Evolutionary conservation across 1,140 invertebrate species (phyloP), one percentile per base, ranked within the genome.

Genomic region (Drosophila littoralis): DNA sequence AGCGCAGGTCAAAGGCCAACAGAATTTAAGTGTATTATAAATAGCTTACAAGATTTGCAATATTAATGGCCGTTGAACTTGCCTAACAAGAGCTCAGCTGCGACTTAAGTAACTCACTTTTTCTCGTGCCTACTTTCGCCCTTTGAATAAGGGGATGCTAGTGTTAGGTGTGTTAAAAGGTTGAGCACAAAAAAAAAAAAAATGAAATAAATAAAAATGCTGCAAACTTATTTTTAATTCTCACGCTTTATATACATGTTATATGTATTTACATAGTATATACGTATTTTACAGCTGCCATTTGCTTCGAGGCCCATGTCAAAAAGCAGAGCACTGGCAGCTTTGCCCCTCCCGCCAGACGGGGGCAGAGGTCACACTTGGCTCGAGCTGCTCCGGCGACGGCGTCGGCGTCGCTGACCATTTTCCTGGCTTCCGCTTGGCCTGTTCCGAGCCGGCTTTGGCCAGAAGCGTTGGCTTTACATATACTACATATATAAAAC

Each of bases 171-270:
- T 46, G 57, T 10, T 13, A 46, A 59, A 59, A 45, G 32, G 57
- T 45, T 59, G 6, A 46, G 17, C 57, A 42, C 32, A 33, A 55
- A 22, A 35, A 7, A 6, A 8, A 6, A 42, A 9, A 17, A 40
- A 38, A 15, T 15, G 33, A 35, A 40, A 22, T 15, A 36, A 22
- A 12, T 15, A 7, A 28, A 55, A 72, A 61, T 40, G 71, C 51
- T 81, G 82, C 63, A 76, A 79, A 82, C 75, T 82, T 86, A 81
- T 75, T 85, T 85, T 85, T 88, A 85, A 85, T 85, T 85, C 82
- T 88, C 79, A 85, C 79, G 79, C 64, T 75, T 73, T 64, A 15
- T 45, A 33, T 22, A 8, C 13, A 15, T 40, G 36, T 6, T n/a
- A 9, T 13, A 32, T 50, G 12, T 33, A 1, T 32, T n/a, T 33